Evolutionary conservation across 92 coral and sea anemone genomes (phyloP), one percentile per base, ranked within the genome.

Genomic region (Epizoanthus scotinus): DNA sequence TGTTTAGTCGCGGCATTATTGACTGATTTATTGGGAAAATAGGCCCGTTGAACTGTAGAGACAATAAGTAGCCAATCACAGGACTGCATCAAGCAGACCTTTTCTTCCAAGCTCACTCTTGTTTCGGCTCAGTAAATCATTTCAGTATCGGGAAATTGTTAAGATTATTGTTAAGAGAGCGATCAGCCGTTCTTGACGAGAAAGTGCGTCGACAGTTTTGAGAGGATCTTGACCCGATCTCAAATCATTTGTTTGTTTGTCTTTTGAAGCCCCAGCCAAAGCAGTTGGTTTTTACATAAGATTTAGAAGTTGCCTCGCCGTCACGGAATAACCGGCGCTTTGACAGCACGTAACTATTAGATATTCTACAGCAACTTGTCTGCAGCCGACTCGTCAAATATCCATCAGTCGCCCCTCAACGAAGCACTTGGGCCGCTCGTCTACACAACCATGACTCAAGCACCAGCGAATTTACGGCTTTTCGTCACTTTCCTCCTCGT

Each of bases 11-110:
- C 49, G 72, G 68, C 88, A 87, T 91, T 89, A 88, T 90, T 85
- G 63, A 73, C 73, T 90, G 94, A 90, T 90, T 89, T 87, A 87
- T 72, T 84, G 78, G 75, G 13, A 78, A 81, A 93, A 87, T 91
- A 90, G 86, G 81, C 78, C 88, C 86, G 84, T 71, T 92, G 67
- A 79, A 82, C 83, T 67, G 93, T 91, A 91, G 84, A 89, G 75
- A 83, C 63, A 27, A 49, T 75, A 24, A 26, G 34, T 27, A 86
- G 59, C 97, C 97, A 93, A 93, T 93, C 97, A 93, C 81, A 61
- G 70, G 18, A 18, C 40, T 59, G 70, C 54, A 26, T 64, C 70
- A 78, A 67, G n/a, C 82, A 80, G 87, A 86, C 56, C 90, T 87
- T 87, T 90, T 92, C 87, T 89, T 90, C 85, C 81, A 87, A 68